Percentiles rank a stretch among this genome's conserved stretches.
Evolutionary conservation across 2,113 vertebrate genomes (phyloP).

Genomic region (Triplophysa siluroides): DNA sequence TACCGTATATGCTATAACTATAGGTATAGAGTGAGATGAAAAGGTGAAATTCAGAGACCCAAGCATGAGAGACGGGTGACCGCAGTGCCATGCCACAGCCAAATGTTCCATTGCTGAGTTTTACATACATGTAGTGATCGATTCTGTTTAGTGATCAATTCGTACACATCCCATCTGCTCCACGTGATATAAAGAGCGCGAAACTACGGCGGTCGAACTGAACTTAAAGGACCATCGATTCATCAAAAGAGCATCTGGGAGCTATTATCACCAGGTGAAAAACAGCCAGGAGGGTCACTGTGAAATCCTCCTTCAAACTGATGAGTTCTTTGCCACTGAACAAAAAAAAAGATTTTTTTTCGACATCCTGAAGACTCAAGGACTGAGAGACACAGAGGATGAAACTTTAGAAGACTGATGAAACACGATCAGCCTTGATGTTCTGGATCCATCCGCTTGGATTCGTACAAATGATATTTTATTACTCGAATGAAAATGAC

Average conservation of each 20-base stretch:
- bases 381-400: slow-evolving; percentile 27
- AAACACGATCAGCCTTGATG: slow-evolving; percentile 47
- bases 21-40: slow-evolving; percentile 19
- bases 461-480: slow-evolving; percentile 79
- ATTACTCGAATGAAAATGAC: slow-evolving; percentile 77
- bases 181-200: slow-evolving; percentile 44
- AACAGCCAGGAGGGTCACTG: slow-evolving; percentile 35
- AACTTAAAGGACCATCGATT: slow-evolving; percentile 29
- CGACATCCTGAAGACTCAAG: slow-evolving; percentile 10
- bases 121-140: slow-evolving; percentile 32
- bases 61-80: slow-evolving; percentile 37
- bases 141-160: too few species aligned
- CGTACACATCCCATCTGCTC: slow-evolving; percentile 57
- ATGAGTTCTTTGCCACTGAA: slow-evolving; percentile 60
- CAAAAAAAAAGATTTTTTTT: slow-evolving; percentile 25
- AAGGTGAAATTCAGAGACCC: slow-evolving; percentile 25
- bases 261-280: slow-evolving; percentile 32
- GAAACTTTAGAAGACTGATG: slow-evolving; percentile 20
- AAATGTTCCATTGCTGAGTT: slow-evolving; percentile 62
- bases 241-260: slow-evolving; percentile 30
- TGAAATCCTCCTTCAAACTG: slow-evolving; percentile 62
- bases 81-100: slow-evolving; percentile 58
- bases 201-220: slow-evolving; percentile 16
- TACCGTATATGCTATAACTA: slow-evolving; percentile 45
- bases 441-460: slow-evolving; percentile 74